Conservation (phyloP, 2,888 invertebrate species). For the Congeria kusceri region DNA sequence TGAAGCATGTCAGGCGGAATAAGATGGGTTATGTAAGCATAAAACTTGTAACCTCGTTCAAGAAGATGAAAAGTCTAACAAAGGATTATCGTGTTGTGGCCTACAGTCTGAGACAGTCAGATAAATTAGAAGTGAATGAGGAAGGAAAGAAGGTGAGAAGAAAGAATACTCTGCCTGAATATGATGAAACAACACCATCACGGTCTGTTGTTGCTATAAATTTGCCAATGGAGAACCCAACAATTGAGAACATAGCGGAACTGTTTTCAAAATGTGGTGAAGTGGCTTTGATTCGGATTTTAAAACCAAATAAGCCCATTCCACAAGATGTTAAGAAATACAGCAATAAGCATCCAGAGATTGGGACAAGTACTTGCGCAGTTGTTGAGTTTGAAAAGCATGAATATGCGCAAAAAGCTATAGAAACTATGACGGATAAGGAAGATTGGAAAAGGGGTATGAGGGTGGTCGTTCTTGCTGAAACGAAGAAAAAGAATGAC, state of each 20-base stretch:
- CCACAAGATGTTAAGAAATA: slow-evolving; percentile 96
- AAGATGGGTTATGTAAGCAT: slow-evolving; percentile 98
- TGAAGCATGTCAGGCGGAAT: slow-evolving; percentile 97
- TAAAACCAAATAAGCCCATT: slow-evolving; percentile 95
- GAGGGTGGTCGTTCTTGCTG: slow-evolving; percentile 83
- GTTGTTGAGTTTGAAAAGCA: slow-evolving; percentile 96
- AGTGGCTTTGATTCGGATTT: slow-evolving; percentile 94
- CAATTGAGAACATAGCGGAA: slow-evolving; percentile 96
- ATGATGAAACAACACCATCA: slow-evolving; percentile 96
- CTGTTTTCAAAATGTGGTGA: slow-evolving; percentile 95
- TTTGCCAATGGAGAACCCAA: slow-evolving; percentile 93
- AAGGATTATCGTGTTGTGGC: slow-evolving; percentile 98
- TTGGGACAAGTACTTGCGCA: slow-evolving; percentile 93
- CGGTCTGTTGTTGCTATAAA: slow-evolving; percentile 95
- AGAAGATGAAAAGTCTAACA: slow-evolving; percentile 96
- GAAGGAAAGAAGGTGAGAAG: slow-evolving; percentile 95
- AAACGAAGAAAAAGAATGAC: slow-evolving; percentile 75
- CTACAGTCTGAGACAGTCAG: slow-evolving; percentile 92
- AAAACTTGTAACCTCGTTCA: slow-evolving; percentile 97
- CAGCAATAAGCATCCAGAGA: slow-evolving; percentile 95
- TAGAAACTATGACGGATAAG: slow-evolving; percentile 86
- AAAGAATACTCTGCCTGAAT: slow-evolving; percentile 93
- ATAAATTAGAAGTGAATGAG: slow-evolving; percentile 94
- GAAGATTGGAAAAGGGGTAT: slow-evolving; percentile 84
- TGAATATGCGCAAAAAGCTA: slow-evolving; percentile 93